A percentile compares a stretch with the other conserved stretches of the same genome.
Conservation (phyloP, 2,113 vertebrate genomes). For the Ellobius talpinus region DNA sequence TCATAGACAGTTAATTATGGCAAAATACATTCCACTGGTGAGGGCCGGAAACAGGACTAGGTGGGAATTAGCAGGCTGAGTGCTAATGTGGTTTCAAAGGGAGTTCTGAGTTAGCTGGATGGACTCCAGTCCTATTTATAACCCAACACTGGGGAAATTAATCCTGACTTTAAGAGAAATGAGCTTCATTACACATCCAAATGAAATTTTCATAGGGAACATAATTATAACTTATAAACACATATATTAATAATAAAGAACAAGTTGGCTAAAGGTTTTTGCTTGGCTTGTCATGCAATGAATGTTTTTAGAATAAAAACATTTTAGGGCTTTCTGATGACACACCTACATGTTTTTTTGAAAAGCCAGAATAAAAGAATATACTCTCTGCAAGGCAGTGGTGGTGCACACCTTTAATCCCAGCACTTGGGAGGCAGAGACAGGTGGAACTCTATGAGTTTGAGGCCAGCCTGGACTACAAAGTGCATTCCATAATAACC, state of each 20-base stretch:
- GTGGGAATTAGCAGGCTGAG: conserved; percentile 5
- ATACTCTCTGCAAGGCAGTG: background rate
- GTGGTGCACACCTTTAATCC: background rate
- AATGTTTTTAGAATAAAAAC: conserved; percentile 7
- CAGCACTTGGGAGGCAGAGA: background rate
- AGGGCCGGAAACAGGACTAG: background rate
- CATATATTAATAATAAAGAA: background rate
- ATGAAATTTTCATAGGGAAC: conserved; percentile 36
- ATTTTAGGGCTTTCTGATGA: background rate
- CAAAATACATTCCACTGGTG: background rate
- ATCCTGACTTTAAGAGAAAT: conserved; percentile 29
- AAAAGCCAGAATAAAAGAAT: background rate
- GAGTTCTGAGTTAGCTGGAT: conserved; percentile 4
- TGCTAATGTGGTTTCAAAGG: conserved; percentile 36
- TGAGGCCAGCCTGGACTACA: background rate
- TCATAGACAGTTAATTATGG: conserved; percentile 29
- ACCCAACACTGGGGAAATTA: conserved; percentile 30
- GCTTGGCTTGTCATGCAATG: conserved; percentile 9
- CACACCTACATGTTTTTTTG: background rate
- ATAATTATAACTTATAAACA: background rate
- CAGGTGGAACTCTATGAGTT: background rate
- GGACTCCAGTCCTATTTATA: conserved; percentile 52
- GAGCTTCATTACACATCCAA: background rate
- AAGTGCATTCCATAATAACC: background rate
- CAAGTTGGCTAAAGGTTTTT: conserved; percentile 4